Base-by-base conservation (phyloP, 2,113 vertebrate species). In the Nesospiza acunhae region DNA sequence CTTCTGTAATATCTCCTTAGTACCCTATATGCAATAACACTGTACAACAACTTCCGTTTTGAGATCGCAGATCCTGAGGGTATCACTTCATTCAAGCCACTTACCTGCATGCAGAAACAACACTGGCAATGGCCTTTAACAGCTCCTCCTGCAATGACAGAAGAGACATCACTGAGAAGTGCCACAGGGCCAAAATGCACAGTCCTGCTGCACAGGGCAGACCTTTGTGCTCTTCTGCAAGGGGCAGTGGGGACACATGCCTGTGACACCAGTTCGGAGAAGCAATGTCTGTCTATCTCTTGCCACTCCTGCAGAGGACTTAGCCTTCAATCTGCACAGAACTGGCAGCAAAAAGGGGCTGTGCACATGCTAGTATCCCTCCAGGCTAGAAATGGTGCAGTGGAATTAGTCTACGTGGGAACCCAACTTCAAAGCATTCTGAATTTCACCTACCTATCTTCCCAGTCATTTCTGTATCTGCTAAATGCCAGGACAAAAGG, bases 111-210 rank as follows among this genome's bases (percentile, higher is more conserved):
- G 98, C 98, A 75, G 98, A 98, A 84, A 99, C 98, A 1, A 99
- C 99, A 62, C 98, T 99, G 83, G 98, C 98, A 87, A 99, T 98
- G 74, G 99, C 99, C 97, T 99, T 99, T 90, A 99, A 87, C 7
- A 99, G 97, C 92, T 99, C 99, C 97, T 99, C 99, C 99, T 99
- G 95, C 37, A 80, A 93, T 4, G 14, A 87, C 41, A 83, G 86
- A 94, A 76, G 46, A 47, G 41, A 62, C 16, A 63, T 10, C 21
- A 47, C 46, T 85, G n/a, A 86, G 41, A 90, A 84, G 59, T 4
- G 28, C 39, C 52, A n/a, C 58, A 79, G 5, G 58, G 33, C 8
- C 75, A 78, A 63, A 70, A 8, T 2, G 11, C 21, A 85, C 4
- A 18, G 33, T 24, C 23, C 64, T 52, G 35, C 16, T 1, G 0